Percentiles rank a stretch among this genome's conserved stretches.
Conservation (phyloP, 2,888 invertebrate genomes). For the Petrolisthes manimaculis region DNA sequence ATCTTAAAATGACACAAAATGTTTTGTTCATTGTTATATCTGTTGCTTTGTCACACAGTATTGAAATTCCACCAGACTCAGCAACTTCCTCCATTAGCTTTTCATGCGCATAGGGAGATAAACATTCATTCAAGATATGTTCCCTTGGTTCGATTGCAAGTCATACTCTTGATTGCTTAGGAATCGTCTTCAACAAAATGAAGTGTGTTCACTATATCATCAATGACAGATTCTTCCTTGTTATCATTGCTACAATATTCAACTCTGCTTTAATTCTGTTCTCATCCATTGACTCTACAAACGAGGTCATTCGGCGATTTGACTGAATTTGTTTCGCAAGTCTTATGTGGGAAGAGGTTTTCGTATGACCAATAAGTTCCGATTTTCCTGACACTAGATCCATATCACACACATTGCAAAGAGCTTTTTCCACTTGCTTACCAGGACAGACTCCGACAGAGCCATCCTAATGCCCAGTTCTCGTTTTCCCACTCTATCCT, state of each 20-base stretch:
- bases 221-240: not conserved
- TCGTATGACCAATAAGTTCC: no score
- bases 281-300: no score
- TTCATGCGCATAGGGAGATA: no score
- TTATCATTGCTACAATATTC: no score
- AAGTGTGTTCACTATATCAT: constrained; percentile 6
- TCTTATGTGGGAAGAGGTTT: no score
- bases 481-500: constrained; percentile 16
- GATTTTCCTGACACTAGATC: constrained; percentile 11
- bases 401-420: constrained; percentile 10
- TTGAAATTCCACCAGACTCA: no score
- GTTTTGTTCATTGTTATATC: not conserved
- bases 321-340: no score
- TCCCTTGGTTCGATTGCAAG: constrained; percentile 27
- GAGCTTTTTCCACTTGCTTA: not conserved
- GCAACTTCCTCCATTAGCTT: no score
- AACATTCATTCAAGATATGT: constrained; percentile 1
- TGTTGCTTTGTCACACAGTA: no score
- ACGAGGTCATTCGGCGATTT: no score
- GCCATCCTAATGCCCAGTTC: not conserved
- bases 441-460: not conserved
- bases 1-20: not conserved
- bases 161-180: constrained; percentile 29
- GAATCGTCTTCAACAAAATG: constrained; percentile 27
- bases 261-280: no score